Percentiles rank a stretch among this genome's conserved stretches.
Evolutionary conservation across 2,797 vertebrate genomes (phyloP).

Genomic region (Coregonus suidteri): DNA sequence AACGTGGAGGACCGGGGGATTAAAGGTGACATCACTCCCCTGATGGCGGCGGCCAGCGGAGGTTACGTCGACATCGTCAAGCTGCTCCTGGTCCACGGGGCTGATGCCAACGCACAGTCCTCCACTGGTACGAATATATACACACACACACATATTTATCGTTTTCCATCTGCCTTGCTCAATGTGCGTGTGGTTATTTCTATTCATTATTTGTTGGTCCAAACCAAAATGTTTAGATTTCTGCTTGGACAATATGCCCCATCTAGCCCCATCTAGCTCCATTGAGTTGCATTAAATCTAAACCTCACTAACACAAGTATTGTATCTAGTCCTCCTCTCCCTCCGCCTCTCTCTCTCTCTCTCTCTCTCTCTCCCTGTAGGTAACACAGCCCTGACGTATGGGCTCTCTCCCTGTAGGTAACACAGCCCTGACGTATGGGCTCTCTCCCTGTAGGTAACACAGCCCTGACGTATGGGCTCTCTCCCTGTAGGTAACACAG

Average conservation of each 20-base stretch:
- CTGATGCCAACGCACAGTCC: constrained; percentile 96
- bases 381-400: neutral
- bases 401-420: neutral
- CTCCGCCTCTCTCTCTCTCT: too few species aligned
- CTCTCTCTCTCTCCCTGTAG: too few species aligned
- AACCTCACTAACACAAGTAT: neutral
- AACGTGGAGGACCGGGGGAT: constrained; percentile 98
- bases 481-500: too few species aligned
- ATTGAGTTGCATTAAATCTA: neutral
- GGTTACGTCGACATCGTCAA: constrained; percentile 98
- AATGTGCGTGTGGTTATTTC: neutral
- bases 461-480: too few species aligned
- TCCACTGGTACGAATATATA: constrained; percentile 83
- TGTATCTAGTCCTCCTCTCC: too few species aligned
- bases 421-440: too few species aligned
- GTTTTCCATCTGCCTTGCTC: neutral
- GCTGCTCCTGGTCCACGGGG: constrained; percentile 93
- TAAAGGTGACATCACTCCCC: constrained; percentile 97
- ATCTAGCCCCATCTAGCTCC: too few species aligned
- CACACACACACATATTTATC: neutral
- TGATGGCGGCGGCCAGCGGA: constrained; percentile 98
- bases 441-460: too few species aligned
- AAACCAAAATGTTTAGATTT: too few species aligned
- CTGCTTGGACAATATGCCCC: neutral
- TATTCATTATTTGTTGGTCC: neutral